These are phyloP conservation scores for Trachelus stipa DNA, from an alignment of 2,888 invertebrate species.

Conservation along the genomic window DNA sequence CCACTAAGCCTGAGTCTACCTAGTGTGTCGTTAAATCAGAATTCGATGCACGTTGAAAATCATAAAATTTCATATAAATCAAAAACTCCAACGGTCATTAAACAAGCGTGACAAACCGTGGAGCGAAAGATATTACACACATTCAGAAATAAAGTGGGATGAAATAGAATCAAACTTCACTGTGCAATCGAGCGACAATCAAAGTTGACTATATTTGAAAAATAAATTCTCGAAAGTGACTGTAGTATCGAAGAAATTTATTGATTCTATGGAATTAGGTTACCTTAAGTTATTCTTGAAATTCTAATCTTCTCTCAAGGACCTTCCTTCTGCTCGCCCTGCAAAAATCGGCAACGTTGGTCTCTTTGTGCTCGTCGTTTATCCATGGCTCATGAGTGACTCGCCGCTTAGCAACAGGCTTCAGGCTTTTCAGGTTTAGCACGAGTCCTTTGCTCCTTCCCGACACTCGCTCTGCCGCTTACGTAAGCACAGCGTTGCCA, in stretches of 20 bases:
- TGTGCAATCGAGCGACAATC: not conserved
- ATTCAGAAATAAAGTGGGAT: not conserved
- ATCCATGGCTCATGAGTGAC: not conserved
- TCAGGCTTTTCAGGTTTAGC: constrained; percentile 9
- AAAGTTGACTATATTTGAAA: not conserved
- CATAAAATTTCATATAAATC: not conserved
- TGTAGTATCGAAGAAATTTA: not conserved
- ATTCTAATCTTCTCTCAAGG: not conserved
- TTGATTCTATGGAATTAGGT: not conserved
- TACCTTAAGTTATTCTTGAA: not conserved
- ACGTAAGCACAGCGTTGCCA: constrained; percentile 9
- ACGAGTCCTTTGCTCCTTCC: constrained; percentile 8
- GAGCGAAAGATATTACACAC: no score
- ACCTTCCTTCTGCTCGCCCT: not conserved
- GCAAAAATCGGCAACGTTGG: constrained; percentile 4
- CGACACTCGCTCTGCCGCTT: constrained; percentile 5
- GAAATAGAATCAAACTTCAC: not conserved
- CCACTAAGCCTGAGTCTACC: not conserved
- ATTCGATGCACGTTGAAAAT: not conserved
- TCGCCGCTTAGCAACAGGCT: constrained; percentile 9
- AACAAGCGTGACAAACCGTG: not conserved
- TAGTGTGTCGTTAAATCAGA: not conserved
- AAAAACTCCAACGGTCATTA: not conserved
- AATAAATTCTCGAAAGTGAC: not conserved
- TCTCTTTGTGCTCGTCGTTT: not conserved